Evolutionary conservation across 2,888 invertebrate species (phyloP), one percentile per base, ranked within the genome.

Genomic region (Muscina levida): DNA sequence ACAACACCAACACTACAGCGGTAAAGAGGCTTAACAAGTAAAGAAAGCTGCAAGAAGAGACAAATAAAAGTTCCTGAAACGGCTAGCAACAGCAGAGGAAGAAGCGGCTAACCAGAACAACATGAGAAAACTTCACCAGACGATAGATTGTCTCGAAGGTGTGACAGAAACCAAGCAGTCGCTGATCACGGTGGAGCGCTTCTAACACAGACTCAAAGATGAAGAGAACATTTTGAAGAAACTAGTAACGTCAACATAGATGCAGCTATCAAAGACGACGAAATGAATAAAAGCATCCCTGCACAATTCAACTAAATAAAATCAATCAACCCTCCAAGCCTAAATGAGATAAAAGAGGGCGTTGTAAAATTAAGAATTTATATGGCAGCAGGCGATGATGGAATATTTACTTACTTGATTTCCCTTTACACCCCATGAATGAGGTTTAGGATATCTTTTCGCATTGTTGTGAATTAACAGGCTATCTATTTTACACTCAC

Each of bases 161-260:
- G 59, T 59, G 37, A 5, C 19, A 59, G 37, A 15, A 59, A 8
- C 59, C 59, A 59, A n/a, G 39, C 31, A 31, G 31, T 39, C 13
- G 11, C 15, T 31, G 39, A 59, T 59, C 59, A 2, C 8, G 37
- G 15, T 59, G 8, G 3, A 5, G 8, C 31, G 8, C 31, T 31
- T 5, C 31, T 31, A 31, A 31, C 31, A 8, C 31, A 31, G 31
- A 31, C 31, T 3, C 8, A 5, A 8, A 31, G 31, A 31, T 31
- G 31, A 8, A 31, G 31, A 31, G 31, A 31, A 31, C 8, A 31
- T 31, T 31, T 31, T 8, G 8, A 31, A 5, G 31, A 31, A 31
- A 31, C 8, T 31, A 31, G 59, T 11, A 13, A 19, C 17, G 19
- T 11, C n/a, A n/a, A n/a, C 24, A 15, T 15, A 48, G 15, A 48